Conservation (phyloP, 2,888 invertebrate genomes). For the Leucoma salicis region DNA sequence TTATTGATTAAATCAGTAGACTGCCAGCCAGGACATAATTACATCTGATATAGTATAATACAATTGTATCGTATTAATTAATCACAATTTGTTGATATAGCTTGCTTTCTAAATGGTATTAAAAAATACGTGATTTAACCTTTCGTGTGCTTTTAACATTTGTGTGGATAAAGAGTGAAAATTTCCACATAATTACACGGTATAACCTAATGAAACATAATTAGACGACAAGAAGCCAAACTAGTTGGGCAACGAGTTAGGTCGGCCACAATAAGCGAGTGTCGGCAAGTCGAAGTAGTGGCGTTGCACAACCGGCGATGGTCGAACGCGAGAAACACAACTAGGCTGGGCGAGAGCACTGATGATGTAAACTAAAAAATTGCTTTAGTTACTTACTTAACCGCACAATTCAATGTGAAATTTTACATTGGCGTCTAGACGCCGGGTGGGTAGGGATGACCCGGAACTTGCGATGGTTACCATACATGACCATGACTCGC, state of each 20-base stretch:
- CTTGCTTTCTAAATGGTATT: too few relatives aligned
- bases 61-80: too few relatives aligned
- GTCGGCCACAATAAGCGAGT: slow-evolving; percentile 76
- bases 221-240: slow-evolving; percentile 74
- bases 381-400: slow-evolving; percentile 80
- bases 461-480: slow-evolving; percentile 57
- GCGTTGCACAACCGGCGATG: slow-evolving; percentile 76
- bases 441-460: slow-evolving; percentile 53
- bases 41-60: too few relatives aligned
- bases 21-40: too few relatives aligned
- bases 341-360: slow-evolving; percentile 74
- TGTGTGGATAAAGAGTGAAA: slow-evolving; percentile 20
- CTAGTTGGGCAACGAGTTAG: slow-evolving; percentile 72
- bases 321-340: slow-evolving; percentile 80
- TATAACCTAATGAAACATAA: slow-evolving; percentile 68
- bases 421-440: slow-evolving; percentile 63
- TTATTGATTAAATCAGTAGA: too few relatives aligned
- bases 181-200: slow-evolving; percentile 50
- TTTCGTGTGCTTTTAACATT: too few relatives aligned
- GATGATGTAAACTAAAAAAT: slow-evolving; percentile 81
- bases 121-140: too few relatives aligned
- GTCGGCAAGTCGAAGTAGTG: slow-evolving; percentile 73
- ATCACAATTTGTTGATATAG: too few relatives aligned
- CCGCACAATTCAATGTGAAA: slow-evolving; percentile 70
- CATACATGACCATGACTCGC: slow-evolving; percentile 59